phyloP scores from a whole-genome alignment of 2,888 invertebrate species.

The Poecilus cupreus region DNA sequence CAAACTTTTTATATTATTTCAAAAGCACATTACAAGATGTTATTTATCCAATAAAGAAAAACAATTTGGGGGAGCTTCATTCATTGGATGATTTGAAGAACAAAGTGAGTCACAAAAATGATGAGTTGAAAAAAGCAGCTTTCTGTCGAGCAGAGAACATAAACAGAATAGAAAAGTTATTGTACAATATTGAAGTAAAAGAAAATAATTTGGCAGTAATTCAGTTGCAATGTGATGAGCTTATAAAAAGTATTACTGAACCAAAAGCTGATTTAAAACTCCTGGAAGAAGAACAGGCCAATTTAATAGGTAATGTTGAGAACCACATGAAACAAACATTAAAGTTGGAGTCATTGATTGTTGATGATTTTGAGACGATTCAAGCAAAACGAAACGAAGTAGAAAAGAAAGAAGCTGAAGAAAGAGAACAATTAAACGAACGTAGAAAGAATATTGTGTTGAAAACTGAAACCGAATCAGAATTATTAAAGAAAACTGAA shows the following conservation, averaged over 20 bases:
- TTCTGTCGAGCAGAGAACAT: no score
- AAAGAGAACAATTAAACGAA: not conserved
- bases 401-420: conserved; percentile 5
- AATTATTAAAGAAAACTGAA: not conserved
- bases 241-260: not conserved
- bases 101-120: not conserved
- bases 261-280: not conserved
- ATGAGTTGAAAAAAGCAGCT: not conserved
- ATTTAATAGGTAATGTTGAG: not conserved
- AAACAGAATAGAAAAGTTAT: not conserved
- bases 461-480: not conserved
- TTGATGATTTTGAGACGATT: conserved; percentile 6
- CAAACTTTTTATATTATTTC: conserved; percentile 7
- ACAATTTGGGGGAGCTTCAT: not conserved
- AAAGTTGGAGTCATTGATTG: not conserved
- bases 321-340: not conserved
- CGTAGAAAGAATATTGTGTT: not conserved
- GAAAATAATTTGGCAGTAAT: not conserved
- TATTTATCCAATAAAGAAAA: not conserved
- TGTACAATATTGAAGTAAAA: not conserved
- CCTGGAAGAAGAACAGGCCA: not conserved
- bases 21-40: not conserved
- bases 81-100: not conserved
- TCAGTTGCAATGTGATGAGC: not conserved
- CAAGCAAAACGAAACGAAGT: not conserved